phyloP scores from a whole-genome alignment of 2,113 vertebrate genomes.

The Rynchops niger region DNA sequence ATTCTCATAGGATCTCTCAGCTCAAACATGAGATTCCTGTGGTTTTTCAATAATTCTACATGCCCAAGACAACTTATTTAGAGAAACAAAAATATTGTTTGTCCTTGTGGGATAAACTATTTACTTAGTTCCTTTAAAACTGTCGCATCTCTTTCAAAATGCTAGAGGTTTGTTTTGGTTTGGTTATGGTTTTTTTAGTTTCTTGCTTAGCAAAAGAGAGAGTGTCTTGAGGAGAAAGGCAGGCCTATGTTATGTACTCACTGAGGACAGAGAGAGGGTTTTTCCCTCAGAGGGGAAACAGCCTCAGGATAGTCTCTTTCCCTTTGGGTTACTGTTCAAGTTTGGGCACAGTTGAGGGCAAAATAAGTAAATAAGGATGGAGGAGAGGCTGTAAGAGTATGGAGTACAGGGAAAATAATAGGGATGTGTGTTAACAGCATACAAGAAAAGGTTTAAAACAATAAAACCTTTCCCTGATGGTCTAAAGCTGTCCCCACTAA shows the following conservation, averaged over 20 bases:
- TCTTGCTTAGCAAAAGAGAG: background rate
- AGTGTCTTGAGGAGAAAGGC: background rate
- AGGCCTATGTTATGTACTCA: background rate
- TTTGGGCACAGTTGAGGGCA: background rate
- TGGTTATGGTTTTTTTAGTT: background rate
- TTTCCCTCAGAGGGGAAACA: background rate
- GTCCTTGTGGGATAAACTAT: conserved; percentile 38
- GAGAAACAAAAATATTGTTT: conserved; percentile 47
- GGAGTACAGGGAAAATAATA: background rate
- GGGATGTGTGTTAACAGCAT: background rate
- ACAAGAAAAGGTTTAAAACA: background rate
- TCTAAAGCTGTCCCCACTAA: background rate
- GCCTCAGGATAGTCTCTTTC: background rate
- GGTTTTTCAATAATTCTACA: conserved; percentile 34
- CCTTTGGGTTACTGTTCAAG: background rate
- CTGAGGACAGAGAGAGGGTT: background rate
- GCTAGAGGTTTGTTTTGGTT: background rate
- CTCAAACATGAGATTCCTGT: conserved; percentile 17
- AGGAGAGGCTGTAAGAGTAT: background rate
- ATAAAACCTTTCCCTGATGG: background rate
- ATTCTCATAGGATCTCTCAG: background rate
- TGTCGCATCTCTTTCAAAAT: conserved; percentile 24
- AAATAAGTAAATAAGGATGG: background rate
- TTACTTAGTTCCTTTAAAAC: conserved; percentile 36
- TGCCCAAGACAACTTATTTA: conserved; percentile 7